A percentile compares a stretch with the other conserved stretches of the same genome.
phyloP scores from a whole-genome alignment of 1,140 invertebrate species.

The Ceratosolen solmsi region DNA sequence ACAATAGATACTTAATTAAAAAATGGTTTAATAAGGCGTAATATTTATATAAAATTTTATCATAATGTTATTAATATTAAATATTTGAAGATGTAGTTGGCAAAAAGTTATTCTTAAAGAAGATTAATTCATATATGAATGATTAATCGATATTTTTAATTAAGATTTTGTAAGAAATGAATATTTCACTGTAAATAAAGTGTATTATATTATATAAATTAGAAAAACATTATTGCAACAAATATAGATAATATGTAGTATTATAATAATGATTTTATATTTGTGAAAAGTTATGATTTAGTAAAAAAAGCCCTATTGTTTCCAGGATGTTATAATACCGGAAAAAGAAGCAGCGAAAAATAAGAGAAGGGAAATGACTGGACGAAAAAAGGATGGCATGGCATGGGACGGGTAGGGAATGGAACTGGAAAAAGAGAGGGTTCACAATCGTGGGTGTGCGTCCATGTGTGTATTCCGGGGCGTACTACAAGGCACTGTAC shows the following conservation, averaged over 20 bases:
- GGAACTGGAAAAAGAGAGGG: slow-evolving; percentile 4
- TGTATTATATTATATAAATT: too few species aligned
- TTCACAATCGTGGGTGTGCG: neutral
- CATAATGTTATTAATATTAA: too few species aligned
- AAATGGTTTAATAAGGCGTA: too few species aligned
- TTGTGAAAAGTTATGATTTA: slow-evolving; percentile 9
- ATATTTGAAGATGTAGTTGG: too few species aligned
- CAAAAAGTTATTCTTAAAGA: neutral
- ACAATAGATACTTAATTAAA: too few species aligned
- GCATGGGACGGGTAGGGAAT: neutral
- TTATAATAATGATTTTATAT: neutral
- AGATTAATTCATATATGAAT: neutral
- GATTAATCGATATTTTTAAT: too few species aligned
- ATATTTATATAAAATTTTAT: too few species aligned
- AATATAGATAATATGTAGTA: too few species aligned
- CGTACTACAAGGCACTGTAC: neutral
- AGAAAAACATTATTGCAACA: too few species aligned
- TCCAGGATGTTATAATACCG: slow-evolving; percentile 13
- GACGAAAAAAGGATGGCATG: slow-evolving; percentile 30
- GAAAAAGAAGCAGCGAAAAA: slow-evolving; percentile 19
- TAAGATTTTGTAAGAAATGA: too few species aligned
- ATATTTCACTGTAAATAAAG: too few species aligned
- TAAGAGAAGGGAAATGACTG: slow-evolving; percentile 26
- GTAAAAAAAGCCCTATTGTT: neutral
- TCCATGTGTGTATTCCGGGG: neutral